phyloP scores from a whole-genome alignment of 2,113 vertebrate species.

The Podarcis raffonei region DNA sequence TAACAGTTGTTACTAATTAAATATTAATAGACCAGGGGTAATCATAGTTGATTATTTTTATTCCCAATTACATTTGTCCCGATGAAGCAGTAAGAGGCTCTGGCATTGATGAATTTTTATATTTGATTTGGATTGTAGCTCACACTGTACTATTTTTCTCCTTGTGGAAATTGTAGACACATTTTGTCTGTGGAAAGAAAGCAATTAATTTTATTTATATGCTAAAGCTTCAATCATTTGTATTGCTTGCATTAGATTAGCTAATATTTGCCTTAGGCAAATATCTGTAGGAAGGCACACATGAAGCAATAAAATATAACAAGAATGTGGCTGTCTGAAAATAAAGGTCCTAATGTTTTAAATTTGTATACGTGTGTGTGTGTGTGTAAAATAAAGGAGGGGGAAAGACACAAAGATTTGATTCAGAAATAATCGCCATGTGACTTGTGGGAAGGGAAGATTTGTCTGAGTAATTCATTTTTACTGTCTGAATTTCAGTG shows the following conservation, averaged over 20 bases:
- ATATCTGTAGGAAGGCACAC: conserved; percentile 1
- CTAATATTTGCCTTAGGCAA: conserved; percentile 40
- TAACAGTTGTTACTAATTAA: conserved; percentile 55
- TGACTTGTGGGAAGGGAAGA: conserved; percentile 6
- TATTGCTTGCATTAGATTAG: conserved; percentile 24
- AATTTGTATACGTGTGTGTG: neutral
- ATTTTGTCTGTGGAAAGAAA: conserved; percentile 49
- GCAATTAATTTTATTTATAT: conserved; percentile 18
- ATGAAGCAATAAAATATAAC: neutral
- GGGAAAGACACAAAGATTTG: conserved; percentile 37
- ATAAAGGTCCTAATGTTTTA: conserved; percentile 9
- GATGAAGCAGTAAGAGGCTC: conserved; percentile 45
- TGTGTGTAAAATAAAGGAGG: neutral
- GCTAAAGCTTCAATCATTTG: conserved; percentile 19
- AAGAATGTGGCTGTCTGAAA: conserved; percentile 17
- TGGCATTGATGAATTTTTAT: conserved; percentile 44
- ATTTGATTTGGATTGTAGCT: conserved; percentile 21
- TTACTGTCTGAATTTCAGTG: conserved; percentile 59
- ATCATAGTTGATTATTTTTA: conserved; percentile 13
- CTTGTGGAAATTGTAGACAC: neutral
- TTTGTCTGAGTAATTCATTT: conserved; percentile 47
- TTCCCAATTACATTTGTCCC: conserved; percentile 53
- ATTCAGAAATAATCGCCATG: conserved; percentile 12
- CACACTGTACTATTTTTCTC: conserved; percentile 1
- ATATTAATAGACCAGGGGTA: conserved; percentile 53